Evolutionary conservation across 2,113 vertebrate species (phyloP), one percentile per base, ranked within the genome.

Genomic region (Hyaena hyaena): DNA sequence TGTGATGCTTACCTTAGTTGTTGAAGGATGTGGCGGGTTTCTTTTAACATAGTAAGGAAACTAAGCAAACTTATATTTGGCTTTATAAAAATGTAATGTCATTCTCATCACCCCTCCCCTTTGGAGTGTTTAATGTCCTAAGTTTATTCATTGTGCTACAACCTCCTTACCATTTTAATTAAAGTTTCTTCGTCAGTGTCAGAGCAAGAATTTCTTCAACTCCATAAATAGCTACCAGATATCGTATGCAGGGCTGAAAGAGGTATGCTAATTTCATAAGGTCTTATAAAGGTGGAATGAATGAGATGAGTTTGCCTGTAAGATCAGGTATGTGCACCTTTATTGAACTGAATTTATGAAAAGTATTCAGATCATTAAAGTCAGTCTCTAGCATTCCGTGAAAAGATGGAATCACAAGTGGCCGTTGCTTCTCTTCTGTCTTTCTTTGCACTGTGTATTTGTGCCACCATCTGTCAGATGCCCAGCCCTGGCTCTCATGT

Each of bases 61-160:
- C 95, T 98, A 86, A 92, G 93, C 92, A 98, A 99, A 99, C 98
- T 99, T 99, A 96, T 58, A 97, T 98, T 98, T 93, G 92, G 24
- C 95, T 98, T 98, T 95, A 85, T 98, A 97, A 98, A 98, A 97
- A 95, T 97, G 90, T 88, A 97, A 97, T 95, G 96, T 96, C 53
- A 85, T 97, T 95, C 90, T 90, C 71, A 55, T 33, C 16, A 73
- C 35, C 45, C 33, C 43, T 77, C 7, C 39, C 50, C 4, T 79
- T 84, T 10, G 61, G 50, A 88, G 4, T 85, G 83, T 81, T 92
- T 74, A 73, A 83, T 93, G 88, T 69, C 93, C 69, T 90, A 65
- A 91, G 66, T 85, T 21, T 53, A 58, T 85, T 93, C 71, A 28
- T 82, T 65, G 69, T 94, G 94, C 68, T 92, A 23, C 53, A 88